These are phyloP conservation scores for Edolisoma coerulescens DNA, from an alignment of 2,113 vertebrate species.

Conservation along the genomic window DNA sequence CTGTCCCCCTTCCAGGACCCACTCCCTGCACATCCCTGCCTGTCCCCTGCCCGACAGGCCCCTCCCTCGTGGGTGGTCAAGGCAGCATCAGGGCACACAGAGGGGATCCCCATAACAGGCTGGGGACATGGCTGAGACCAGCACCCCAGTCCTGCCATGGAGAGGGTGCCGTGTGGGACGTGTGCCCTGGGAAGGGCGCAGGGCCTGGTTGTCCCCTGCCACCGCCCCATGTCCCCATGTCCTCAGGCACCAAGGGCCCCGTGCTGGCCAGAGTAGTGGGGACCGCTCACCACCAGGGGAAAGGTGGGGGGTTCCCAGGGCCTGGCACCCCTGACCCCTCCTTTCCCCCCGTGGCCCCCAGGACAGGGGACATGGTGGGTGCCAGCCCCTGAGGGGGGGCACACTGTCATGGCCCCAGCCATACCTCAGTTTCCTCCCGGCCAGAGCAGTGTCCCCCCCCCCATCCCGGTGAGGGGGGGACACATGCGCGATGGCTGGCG, in stretches of 20 bases:
- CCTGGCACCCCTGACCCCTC: neutral
- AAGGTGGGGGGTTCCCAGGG: neutral
- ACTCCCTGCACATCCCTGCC: neutral
- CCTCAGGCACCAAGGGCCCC: neutral
- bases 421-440: neutral
- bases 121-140: neutral
- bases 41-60: neutral
- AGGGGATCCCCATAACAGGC: neutral
- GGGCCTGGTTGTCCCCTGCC: neutral
- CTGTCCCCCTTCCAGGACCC: neutral
- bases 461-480: fast-evolving
- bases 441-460: neutral
- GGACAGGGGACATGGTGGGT: neutral
- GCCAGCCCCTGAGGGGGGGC: neutral
- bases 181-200: neutral
- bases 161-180: neutral
- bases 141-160: neutral
- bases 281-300: neutral
- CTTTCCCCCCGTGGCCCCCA: neutral
- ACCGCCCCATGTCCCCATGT: fast-evolving
- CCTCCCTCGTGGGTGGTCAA: neutral
- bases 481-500: neutral
- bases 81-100: neutral
- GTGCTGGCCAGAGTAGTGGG: neutral
- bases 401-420: neutral